These are phyloP conservation scores for Antennarius maculatus DNA, from an alignment of 2,797 vertebrate genomes.

Conservation along the genomic window DNA sequence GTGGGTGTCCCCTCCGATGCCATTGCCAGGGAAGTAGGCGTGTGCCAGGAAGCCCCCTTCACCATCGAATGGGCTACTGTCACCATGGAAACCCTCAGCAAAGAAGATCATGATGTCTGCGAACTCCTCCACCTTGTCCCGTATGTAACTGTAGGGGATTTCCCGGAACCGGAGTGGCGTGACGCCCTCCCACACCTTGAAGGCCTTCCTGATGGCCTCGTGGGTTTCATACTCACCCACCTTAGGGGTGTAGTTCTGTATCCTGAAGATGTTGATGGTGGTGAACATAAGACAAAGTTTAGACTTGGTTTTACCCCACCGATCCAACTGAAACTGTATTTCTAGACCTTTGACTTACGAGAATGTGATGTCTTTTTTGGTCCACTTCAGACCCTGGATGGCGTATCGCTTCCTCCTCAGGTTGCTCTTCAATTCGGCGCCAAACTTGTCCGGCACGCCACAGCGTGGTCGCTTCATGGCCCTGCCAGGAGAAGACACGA, in stretches of 20 bases:
- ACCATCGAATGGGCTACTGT: slow-evolving; percentile 94
- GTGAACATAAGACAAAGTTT: neutral
- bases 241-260: slow-evolving; percentile 94
- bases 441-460: slow-evolving; percentile 93
- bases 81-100: slow-evolving; percentile 90
- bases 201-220: slow-evolving; percentile 89
- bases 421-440: slow-evolving; percentile 89
- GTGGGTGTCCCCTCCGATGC: slow-evolving; percentile 94
- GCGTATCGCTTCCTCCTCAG: slow-evolving; percentile 91
- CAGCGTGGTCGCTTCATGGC: slow-evolving; percentile 92
- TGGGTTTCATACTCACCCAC: slow-evolving; percentile 85
- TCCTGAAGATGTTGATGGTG: slow-evolving; percentile 85
- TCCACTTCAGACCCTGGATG: slow-evolving; percentile 92
- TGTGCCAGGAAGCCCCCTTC: slow-evolving; percentile 93
- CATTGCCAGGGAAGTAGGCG: slow-evolving; percentile 91
- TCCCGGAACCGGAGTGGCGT: slow-evolving; percentile 88
- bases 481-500: slow-evolving; percentile 66
- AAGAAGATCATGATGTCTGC: slow-evolving; percentile 96
- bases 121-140: slow-evolving; percentile 83
- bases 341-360: slow-evolving; percentile 87
- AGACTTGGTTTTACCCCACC: no score
- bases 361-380: slow-evolving; percentile 88
- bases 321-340: neutral
- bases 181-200: slow-evolving; percentile 86
- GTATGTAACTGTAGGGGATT: slow-evolving; percentile 86